These are phyloP conservation scores for Panthera leo DNA, from an alignment of 2,113 vertebrate species.

Conservation along the genomic window DNA sequence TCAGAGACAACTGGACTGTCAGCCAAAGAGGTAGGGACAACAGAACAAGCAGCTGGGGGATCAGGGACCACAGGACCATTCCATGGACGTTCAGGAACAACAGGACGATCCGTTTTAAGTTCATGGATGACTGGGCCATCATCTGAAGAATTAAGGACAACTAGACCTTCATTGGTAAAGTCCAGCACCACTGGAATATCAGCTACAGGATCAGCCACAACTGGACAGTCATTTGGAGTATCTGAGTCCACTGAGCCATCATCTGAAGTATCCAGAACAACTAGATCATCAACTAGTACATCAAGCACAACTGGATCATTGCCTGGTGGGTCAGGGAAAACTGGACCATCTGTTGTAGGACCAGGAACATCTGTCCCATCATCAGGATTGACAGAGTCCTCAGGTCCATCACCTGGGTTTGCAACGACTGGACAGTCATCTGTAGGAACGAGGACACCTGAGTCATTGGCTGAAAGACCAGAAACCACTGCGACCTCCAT, in stretches of 20 bases:
- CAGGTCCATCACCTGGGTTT: too few species aligned
- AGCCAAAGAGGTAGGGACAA: neutral
- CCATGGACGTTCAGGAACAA: neutral
- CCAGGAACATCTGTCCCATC: too few species aligned
- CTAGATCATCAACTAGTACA: neutral
- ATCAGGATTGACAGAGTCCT: neutral
- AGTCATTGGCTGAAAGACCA: neutral
- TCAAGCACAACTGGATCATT: neutral
- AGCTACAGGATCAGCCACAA: too few species aligned
- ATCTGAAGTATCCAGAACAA: neutral
- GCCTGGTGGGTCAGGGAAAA: too few species aligned
- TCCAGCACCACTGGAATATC: neutral
- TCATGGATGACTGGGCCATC: neutral
- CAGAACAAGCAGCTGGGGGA: neutral
- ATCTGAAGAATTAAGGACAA: too few species aligned
- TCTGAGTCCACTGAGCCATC: rapidly evolving
- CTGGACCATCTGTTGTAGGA: too few species aligned
- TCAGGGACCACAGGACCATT: neutral
- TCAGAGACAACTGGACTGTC: neutral
- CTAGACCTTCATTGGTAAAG: too few species aligned
- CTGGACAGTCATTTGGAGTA: rapidly evolving
- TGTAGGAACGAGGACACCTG: neutral
- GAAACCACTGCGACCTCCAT: neutral
- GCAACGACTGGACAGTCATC: too few species aligned
- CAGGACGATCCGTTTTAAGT: neutral